A percentile compares a stretch with the other conserved stretches of the same genome.
Evolutionary conservation across 2,888 invertebrate genomes (phyloP).

Genomic region (Meloe dianella): DNA sequence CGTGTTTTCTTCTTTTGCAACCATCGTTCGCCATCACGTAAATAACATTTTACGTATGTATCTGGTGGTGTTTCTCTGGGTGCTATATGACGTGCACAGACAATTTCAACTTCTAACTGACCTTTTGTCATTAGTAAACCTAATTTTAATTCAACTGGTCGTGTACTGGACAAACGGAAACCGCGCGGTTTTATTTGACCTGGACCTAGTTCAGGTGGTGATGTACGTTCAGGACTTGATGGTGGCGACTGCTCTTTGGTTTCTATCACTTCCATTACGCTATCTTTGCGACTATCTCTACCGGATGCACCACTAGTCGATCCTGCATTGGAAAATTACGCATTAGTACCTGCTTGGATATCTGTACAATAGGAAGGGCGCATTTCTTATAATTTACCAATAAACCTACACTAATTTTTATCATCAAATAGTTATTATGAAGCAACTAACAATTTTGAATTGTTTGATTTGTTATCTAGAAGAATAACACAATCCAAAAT

Average conservation of each 20-base stretch:
- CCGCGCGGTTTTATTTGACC: conserved; percentile 83
- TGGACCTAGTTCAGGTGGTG: conserved; percentile 71
- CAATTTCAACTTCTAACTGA: conserved; percentile 86
- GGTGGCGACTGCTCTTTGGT: conserved; percentile 61
- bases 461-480: not conserved
- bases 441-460: not conserved
- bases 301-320: conserved; percentile 54
- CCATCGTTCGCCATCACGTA: conserved; percentile 87
- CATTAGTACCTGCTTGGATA: not conserved
- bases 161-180: conserved; percentile 70
- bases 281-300: conserved; percentile 63
- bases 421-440: not conserved
- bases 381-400: not conserved
- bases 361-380: not conserved
- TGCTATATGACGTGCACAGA: conserved; percentile 73
- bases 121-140: conserved; percentile 91
- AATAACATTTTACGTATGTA: conserved; percentile 93
- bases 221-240: conserved; percentile 63
- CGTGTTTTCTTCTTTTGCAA: conserved; percentile 91
- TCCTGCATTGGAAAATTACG: conserved; percentile 36
- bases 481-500: not conserved
- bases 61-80: conserved; percentile 78
- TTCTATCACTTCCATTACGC: conserved; percentile 65
- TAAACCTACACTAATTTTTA: not conserved
- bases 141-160: conserved; percentile 83